These are phyloP conservation scores for Protomyctophum bolini DNA, from an alignment of 2,113 vertebrate species.

Conservation along the genomic window DNA sequence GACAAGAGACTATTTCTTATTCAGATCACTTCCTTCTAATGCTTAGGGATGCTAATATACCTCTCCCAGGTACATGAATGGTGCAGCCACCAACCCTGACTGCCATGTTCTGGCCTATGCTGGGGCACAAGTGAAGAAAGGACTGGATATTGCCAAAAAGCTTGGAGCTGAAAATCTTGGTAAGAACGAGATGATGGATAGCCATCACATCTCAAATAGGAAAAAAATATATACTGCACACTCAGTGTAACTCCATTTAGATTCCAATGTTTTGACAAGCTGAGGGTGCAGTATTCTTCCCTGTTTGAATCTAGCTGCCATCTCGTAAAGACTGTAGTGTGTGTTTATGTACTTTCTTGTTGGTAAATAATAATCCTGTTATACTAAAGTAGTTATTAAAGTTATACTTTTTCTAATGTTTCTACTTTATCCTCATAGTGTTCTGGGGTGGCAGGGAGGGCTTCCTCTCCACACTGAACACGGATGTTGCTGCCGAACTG, in stretches of 20 bases:
- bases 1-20: neutral
- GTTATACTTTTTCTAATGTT: neutral
- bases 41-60: too few relatives aligned
- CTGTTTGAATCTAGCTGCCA: too few relatives aligned
- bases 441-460: slow-evolving; percentile 77
- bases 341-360: neutral
- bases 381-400: neutral
- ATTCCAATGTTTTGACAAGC: neutral
- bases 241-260: too few relatives aligned
- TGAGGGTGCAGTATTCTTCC: neutral
- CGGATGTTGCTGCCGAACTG: slow-evolving; percentile 66
- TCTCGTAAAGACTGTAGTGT: too few relatives aligned
- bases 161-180: slow-evolving; percentile 74
- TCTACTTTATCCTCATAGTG: slow-evolving; percentile 45
- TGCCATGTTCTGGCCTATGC: slow-evolving; percentile 70
- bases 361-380: neutral
- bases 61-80: slow-evolving; percentile 70
- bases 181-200: slow-evolving; percentile 7
- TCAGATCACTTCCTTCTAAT: neutral
- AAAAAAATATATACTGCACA: neutral
- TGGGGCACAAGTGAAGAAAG: slow-evolving; percentile 72
- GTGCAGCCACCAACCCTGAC: slow-evolving; percentile 73
- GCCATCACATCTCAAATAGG: neutral
- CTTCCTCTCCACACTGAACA: slow-evolving; percentile 67
- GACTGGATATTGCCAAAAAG: slow-evolving; percentile 72